A percentile compares a stretch with the other conserved stretches of the same genome.
phyloP scores from a whole-genome alignment of 35 echinoderm and acorn worm species.

The Strongylocentrotus purpuratus region DNA sequence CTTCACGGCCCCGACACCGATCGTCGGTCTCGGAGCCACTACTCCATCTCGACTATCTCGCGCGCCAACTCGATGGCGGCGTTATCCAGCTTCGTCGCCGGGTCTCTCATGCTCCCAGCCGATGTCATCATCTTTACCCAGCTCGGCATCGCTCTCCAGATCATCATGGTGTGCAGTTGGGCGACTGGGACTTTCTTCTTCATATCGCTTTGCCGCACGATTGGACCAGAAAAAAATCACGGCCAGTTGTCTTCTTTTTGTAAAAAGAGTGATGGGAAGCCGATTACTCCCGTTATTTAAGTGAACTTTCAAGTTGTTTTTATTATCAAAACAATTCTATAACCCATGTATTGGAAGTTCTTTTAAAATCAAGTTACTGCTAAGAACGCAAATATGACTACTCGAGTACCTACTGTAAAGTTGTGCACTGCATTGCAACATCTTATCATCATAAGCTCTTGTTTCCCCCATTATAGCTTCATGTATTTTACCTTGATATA shows the following conservation, averaged over 20 bases:
- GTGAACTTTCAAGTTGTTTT: neutral
- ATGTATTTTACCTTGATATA: no score
- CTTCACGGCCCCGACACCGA: slow-evolving; percentile 54
- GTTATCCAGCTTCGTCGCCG: slow-evolving; percentile 84
- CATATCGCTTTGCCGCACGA: slow-evolving; percentile 70
- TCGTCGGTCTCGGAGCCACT: slow-evolving; percentile 48
- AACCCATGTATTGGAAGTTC: no score
- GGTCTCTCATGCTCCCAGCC: slow-evolving; percentile 75
- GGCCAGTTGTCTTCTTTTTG: slow-evolving; percentile 24
- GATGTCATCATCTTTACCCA: slow-evolving; percentile 63
- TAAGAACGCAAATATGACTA: no score
- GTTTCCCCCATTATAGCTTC: no score
- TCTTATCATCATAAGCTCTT: no score
- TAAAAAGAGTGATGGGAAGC: neutral
- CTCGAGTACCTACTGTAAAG: no score
- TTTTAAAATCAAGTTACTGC: no score
- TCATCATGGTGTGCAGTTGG: slow-evolving; percentile 86
- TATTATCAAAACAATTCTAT: neutral
- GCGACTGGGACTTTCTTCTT: slow-evolving; percentile 78
- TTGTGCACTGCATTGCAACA: no score
- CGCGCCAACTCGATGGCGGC: slow-evolving; percentile 81
- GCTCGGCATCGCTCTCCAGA: slow-evolving; percentile 72
- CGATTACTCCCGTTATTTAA: neutral
- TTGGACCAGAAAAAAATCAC: slow-evolving; percentile 68
- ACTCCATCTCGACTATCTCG: slow-evolving; percentile 62